Base-by-base conservation (phyloP, 2,113 vertebrate genomes). In the Rallus limicola region DNA sequence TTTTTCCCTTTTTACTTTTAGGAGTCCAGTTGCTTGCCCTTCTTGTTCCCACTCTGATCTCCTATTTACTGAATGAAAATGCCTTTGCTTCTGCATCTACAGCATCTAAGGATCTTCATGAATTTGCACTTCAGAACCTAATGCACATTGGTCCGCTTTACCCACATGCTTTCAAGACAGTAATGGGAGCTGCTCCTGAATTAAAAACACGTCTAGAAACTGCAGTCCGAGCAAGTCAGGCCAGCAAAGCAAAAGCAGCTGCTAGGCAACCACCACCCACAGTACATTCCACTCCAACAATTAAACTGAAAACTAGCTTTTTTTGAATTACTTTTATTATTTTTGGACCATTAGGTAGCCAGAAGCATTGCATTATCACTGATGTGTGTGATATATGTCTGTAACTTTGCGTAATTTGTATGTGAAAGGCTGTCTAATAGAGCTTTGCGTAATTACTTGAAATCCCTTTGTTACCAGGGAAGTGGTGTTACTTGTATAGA, bases 301-400 rank as follows among this genome's bases (percentile, higher is more conserved):
- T 99, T 97, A 99, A 99, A 98, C 98, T 99, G 69, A 99, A 99
- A 97, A 99, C 98, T 6, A 99, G 98, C 97, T 99, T 99, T 98
- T 99, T 99, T 98, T 99, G 96, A 98, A 97, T 92, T 88, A 88
- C 80, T 97, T 83, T 40, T 94, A 89, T 96, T 97, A 94, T 86
- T 97, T 84, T 97, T 96, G 90, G 90, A 96, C 65, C 72, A 76
- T 82, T 91, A 94, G 80, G 67, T 91, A 93, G 84, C 90, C 92
- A 91, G 78, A 96, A 76, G 72, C 58, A 67, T 88, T 95, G 58
- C 58, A 85, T 93, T 91, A 93, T 97, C 80, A 86, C 74, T 1
- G 10, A 79, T 93, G 60, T 92, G 82, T 92, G 78, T 95, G 81
- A 74, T 88, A 90, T 83, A 77, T 87, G 68, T 76, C 75, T 95